A percentile compares a stretch with the other conserved stretches of the same genome.
Conservation (phyloP, 2,888 invertebrate genomes). For the Phortica magna region DNA sequence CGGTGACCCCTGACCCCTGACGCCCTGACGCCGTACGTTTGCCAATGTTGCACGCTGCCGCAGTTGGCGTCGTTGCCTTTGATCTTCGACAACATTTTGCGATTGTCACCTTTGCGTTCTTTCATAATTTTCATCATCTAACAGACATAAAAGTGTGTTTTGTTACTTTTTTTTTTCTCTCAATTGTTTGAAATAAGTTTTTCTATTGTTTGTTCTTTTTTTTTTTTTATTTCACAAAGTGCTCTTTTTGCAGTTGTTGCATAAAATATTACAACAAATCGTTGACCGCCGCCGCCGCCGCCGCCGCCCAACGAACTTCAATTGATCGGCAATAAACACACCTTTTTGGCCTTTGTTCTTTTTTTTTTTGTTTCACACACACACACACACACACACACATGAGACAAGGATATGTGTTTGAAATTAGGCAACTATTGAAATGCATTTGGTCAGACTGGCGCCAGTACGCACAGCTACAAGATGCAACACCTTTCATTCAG, state of each 20-base stretch:
- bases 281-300: background rate
- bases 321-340: conserved; percentile 40
- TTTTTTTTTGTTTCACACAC: too few species aligned
- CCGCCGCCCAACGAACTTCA: background rate
- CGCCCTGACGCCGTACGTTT: too few species aligned
- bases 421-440: conserved; percentile 28
- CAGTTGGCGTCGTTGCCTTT: conserved; percentile 66
- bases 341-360: conserved; percentile 21
- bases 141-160: too few species aligned
- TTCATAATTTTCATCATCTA: conserved; percentile 64
- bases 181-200: background rate
- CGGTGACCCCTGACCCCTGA: background rate
- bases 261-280: background rate
- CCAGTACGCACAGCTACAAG: conserved; percentile 41
- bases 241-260: conserved; percentile 4
- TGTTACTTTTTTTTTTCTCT: background rate
- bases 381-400: too few species aligned
- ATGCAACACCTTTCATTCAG: background rate
- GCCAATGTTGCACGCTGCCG: background rate
- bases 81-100: conserved; percentile 47
- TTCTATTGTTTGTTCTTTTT: background rate
- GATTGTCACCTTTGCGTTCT: conserved; percentile 49
- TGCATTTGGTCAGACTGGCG: conserved; percentile 42
- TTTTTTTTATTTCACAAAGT: too few species aligned
- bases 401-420: background rate